Conservation (phyloP, 2,113 vertebrate genomes). For the Ivindomyrus marchei region DNA sequence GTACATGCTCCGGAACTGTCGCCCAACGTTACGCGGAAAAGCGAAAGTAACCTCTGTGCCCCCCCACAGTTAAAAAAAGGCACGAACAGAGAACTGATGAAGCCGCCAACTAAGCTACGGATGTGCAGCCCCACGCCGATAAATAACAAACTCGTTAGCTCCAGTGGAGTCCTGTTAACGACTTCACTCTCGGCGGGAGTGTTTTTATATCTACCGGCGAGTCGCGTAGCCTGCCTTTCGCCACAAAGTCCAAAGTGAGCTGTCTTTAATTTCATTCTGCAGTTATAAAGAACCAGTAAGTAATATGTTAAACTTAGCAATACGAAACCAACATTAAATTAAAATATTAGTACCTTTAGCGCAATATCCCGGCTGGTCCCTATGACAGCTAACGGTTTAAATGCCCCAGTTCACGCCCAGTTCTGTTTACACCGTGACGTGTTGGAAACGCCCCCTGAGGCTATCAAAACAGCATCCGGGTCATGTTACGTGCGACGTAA, state of each 20-base stretch:
- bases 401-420: conserved; percentile 29
- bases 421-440: conserved; percentile 38
- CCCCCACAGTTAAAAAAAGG: neutral
- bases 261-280: neutral
- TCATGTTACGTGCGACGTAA: conserved; percentile 20
- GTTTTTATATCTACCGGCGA: neutral
- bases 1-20: neutral
- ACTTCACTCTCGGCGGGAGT: neutral
- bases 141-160: neutral
- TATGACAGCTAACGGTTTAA: conserved; percentile 49
- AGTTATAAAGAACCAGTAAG: neutral
- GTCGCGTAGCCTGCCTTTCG: neutral
- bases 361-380: neutral
- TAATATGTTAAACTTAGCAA: neutral
- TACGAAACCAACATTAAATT: neutral
- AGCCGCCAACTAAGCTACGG: neutral
- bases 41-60: neutral
- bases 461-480: neutral
- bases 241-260: neutral
- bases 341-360: neutral
- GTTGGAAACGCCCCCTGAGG: neutral
- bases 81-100: neutral
- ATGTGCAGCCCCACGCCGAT: neutral
- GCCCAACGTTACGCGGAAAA: neutral
- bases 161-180: neutral